Base-by-base conservation (phyloP, 2,113 vertebrate genomes). In the Heptranchias perlo region DNA sequence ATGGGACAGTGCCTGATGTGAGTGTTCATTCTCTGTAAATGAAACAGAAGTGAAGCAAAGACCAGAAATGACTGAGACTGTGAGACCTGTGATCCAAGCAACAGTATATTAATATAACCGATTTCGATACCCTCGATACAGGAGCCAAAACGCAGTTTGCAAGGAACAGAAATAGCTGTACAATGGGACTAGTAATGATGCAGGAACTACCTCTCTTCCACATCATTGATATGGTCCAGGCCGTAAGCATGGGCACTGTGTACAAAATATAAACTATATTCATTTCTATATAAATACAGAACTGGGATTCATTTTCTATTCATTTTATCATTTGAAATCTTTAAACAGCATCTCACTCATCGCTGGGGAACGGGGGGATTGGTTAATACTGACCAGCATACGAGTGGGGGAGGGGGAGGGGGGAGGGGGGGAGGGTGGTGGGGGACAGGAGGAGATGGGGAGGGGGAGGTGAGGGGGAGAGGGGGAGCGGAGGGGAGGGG, bases 201-300 rank as follows among this genome's bases (percentile, higher is more conserved):
- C 69, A 35, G 69, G 67, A 73, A 11, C 7, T 73, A 35, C 69
- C 28, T 73, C 31, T 73, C 69, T 6, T 73, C 69, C 1, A 8
- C 31, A 73, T 73, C 28, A 35, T 8, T 73, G 7, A 73, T 73
- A 97, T 96, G 96, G 96, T 96, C 97, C 76, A 97, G 97, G 97
- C 97, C 97, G 96, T 96, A 97, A 96, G 94, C 94, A 21, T 6
- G 21, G 94, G 97, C 69, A 31, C 7, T 73, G 69, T 73, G 97
- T 98, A 98, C 97, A 98, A 98, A 98, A 98, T 97, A 98, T 96
- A 98, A 98, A 96, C 96, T 96, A 58, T 96, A 97, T 97, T 98
- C 98, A 97, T 97, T 97, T 97, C 97, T 97, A 97, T 98, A 98
- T 98, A 98, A 98, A 98, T 98, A 98, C 97, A 98, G 96, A 97